These are phyloP conservation scores for Trichopoda pennipes DNA, from an alignment of 2,888 invertebrate species.

Conservation along the genomic window DNA sequence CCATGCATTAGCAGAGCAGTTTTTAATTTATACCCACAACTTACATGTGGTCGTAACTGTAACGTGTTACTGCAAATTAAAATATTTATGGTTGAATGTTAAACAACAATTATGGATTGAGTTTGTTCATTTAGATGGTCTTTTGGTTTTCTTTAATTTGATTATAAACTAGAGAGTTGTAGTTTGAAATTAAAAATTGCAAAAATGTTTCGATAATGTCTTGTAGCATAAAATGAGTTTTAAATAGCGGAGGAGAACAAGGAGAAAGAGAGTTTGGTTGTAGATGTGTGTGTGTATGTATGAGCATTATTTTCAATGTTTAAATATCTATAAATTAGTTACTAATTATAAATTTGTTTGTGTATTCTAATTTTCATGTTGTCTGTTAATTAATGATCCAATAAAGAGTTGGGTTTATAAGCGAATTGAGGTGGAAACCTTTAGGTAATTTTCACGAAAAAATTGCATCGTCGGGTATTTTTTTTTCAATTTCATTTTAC, in stretches of 20 bases:
- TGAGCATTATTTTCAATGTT: constrained; percentile 15
- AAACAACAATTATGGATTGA: constrained; percentile 29
- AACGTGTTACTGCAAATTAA: constrained; percentile 30
- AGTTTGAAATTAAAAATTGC: not conserved
- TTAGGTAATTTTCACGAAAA: not conserved
- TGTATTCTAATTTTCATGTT: constrained; percentile 11
- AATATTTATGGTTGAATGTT: constrained; percentile 45
- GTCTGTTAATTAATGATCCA: constrained; percentile 19
- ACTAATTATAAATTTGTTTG: constrained; percentile 43
- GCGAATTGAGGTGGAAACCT: not conserved
- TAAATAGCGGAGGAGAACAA: not conserved
- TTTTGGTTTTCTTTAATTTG: constrained; percentile 23
- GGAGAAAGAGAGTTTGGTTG: not conserved
- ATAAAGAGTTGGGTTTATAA: constrained; percentile 30
- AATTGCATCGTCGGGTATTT: too few relatives aligned
- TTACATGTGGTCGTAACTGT: constrained; percentile 27
- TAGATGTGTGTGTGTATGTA: not conserved
- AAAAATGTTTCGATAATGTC: not conserved
- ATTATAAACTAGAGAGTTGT: constrained; percentile 30
- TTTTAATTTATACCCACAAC: constrained; percentile 25
- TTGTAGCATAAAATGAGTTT: constrained; percentile 1
- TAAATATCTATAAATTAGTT: constrained; percentile 51
- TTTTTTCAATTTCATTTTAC: too few relatives aligned
- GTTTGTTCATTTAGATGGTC: constrained; percentile 27
- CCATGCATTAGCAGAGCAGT: constrained; percentile 2